A percentile compares a stretch with the other conserved stretches of the same genome.
Conservation (phyloP, 2,113 vertebrate species). For the Epinephelus cyanopodus region DNA sequence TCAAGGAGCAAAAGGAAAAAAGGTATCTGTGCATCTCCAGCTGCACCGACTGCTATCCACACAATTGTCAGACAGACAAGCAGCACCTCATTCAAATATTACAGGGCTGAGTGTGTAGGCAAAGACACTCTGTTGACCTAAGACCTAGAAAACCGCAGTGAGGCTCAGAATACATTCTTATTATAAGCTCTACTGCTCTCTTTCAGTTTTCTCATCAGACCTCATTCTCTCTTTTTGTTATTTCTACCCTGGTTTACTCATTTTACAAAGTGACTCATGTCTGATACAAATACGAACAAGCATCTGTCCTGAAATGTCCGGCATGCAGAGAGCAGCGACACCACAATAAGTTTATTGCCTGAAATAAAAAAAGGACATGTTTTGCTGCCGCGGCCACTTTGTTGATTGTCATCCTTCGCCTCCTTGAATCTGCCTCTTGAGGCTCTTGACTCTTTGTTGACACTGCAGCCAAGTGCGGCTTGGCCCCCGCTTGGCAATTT, state of each 20-base stretch:
- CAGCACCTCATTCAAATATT: neutral
- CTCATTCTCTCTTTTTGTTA: neutral
- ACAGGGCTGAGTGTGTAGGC: neutral
- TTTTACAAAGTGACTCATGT: neutral
- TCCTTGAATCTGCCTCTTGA: conserved; percentile 47
- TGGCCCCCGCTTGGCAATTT: conserved; percentile 38
- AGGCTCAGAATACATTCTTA: neutral
- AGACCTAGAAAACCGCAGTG: neutral
- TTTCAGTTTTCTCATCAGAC: neutral
- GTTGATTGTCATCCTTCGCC: conserved; percentile 34
- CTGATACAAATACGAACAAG: neutral
- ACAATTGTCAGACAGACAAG: neutral
- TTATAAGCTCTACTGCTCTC: neutral
- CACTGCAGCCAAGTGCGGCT: conserved; percentile 21
- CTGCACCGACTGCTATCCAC: neutral
- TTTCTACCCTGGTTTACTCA: neutral
- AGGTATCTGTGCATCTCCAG: too few species aligned
- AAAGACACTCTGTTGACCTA: neutral
- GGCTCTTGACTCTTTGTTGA: conserved; percentile 42
- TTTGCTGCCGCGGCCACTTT: conserved; percentile 15
- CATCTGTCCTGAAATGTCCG: neutral
- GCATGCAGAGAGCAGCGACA: neutral
- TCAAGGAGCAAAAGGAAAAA: too few species aligned
- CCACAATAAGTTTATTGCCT: conserved; percentile 1
- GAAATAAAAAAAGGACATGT: conserved; percentile 41